A percentile compares a stretch with the other conserved stretches of the same genome.
Conservation (phyloP, 2,797 vertebrate species). For the Lutjanus campechanus region DNA sequence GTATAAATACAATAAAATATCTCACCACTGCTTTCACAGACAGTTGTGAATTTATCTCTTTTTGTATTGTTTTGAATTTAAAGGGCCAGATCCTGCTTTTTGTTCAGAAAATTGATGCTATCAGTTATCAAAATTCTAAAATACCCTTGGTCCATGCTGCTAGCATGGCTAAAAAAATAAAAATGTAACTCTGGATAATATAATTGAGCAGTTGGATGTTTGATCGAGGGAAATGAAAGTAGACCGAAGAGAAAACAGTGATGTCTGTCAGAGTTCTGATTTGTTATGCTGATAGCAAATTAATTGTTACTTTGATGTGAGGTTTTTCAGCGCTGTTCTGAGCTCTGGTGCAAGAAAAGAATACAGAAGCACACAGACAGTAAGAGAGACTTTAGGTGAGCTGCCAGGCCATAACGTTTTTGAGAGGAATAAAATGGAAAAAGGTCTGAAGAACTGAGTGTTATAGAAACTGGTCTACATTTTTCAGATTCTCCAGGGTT, state of each 20-base stretch:
- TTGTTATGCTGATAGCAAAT: background rate
- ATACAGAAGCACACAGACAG: slow-evolving; percentile 5
- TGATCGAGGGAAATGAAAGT: background rate
- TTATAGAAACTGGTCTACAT: slow-evolving; percentile 47
- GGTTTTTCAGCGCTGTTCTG: background rate
- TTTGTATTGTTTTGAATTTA: background rate
- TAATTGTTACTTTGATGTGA: slow-evolving; percentile 8
- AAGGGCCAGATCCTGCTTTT: background rate
- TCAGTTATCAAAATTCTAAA: background rate
- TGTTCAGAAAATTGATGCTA: background rate
- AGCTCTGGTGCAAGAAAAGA: slow-evolving; percentile 31
- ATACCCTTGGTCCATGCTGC: background rate
- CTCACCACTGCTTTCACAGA: background rate
- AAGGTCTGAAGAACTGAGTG: slow-evolving; percentile 27
- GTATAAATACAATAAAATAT: background rate
- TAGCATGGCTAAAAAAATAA: background rate
- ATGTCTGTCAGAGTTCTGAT: background rate
- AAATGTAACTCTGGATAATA: background rate
- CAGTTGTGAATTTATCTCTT: background rate
- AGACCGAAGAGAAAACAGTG: background rate
- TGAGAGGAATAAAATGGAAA: slow-evolving; percentile 36
- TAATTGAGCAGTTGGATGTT: background rate
- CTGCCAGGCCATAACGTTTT: slow-evolving; percentile 20
- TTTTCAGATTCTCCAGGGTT: slow-evolving; percentile 49
- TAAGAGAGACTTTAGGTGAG: slow-evolving; percentile 7